Conservation (phyloP, 64 coral and sea anemone genomes). For the Dendronephthya gigantea region DNA sequence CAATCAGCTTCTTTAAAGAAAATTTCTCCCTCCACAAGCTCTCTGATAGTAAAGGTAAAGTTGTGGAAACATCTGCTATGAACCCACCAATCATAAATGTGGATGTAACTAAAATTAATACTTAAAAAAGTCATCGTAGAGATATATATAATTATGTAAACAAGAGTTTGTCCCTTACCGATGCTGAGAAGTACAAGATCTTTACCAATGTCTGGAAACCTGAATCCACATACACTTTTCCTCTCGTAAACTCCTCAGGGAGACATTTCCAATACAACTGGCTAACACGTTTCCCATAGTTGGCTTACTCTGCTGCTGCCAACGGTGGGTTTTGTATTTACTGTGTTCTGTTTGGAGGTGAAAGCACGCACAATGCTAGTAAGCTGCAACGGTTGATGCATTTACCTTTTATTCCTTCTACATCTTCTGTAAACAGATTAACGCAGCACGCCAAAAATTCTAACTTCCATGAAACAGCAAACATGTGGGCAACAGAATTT, state of each 20-base stretch:
- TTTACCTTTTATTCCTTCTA: not conserved
- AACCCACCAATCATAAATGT: constrained; percentile 3
- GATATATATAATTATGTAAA: too few species aligned
- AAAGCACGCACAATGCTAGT: constrained; percentile 9
- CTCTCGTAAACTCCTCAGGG: not conserved
- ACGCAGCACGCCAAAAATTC: not conserved
- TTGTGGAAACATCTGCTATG: constrained; percentile 8
- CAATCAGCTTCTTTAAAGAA: too few species aligned
- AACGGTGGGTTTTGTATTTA: not conserved
- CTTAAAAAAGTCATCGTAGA: too few species aligned
- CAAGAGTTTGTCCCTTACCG: too few species aligned
- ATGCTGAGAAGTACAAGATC: constrained; percentile 38
- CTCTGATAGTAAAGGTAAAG: too few species aligned
- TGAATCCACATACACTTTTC: constrained; percentile 9
- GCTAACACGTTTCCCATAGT: not conserved
- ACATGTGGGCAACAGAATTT: not conserved
- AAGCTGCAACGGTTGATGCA: not conserved
- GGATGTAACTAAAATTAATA: too few species aligned
- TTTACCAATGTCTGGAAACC: constrained; percentile 32
- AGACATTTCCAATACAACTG: too few species aligned
- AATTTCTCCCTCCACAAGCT: too few species aligned
- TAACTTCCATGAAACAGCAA: not conserved
- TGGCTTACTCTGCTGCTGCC: constrained; percentile 4
- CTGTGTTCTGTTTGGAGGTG: constrained; percentile 1
- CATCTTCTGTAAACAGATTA: not conserved